Evolutionary conservation across 2,888 invertebrate genomes (phyloP).

Genomic region (Hoplodrina ambigua): DNA sequence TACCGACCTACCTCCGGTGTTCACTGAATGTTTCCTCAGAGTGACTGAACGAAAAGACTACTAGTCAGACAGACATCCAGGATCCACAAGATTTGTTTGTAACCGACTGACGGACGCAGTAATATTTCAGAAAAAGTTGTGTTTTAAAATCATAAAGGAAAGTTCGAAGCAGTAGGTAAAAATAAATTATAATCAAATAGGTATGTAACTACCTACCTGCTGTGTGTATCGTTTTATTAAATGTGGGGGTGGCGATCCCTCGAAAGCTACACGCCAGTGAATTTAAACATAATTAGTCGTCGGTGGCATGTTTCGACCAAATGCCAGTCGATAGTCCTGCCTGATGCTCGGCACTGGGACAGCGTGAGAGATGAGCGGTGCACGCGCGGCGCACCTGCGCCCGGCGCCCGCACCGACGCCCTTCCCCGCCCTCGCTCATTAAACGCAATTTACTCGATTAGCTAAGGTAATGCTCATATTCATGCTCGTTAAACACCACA

Average conservation of each 20-base stretch:
- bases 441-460: constrained; percentile 81
- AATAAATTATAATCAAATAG: constrained; percentile 2
- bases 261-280: constrained; percentile 70
- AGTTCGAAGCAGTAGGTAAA: background rate
- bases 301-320: constrained; percentile 62
- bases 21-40: too few relatives aligned
- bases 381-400: constrained; percentile 86
- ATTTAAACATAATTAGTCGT: constrained; percentile 80
- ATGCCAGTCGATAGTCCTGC: constrained; percentile 50
- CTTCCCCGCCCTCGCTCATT: constrained; percentile 81
- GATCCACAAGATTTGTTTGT: background rate
- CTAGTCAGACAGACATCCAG: too few relatives aligned
- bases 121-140: background rate
- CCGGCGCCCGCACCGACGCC: constrained; percentile 72
- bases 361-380: constrained; percentile 7
- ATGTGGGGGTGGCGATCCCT: constrained; percentile 66
- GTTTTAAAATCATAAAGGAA: background rate
- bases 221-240: constrained; percentile 61
- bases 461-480: constrained; percentile 82
- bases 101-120: background rate
- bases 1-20: too few relatives aligned
- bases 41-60: background rate
- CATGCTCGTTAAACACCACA: constrained; percentile 82
- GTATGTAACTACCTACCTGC: constrained; percentile 45
- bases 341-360: constrained; percentile 27